phyloP scores from a whole-genome alignment of 2,113 vertebrate species.

The Lanius collurio region DNA sequence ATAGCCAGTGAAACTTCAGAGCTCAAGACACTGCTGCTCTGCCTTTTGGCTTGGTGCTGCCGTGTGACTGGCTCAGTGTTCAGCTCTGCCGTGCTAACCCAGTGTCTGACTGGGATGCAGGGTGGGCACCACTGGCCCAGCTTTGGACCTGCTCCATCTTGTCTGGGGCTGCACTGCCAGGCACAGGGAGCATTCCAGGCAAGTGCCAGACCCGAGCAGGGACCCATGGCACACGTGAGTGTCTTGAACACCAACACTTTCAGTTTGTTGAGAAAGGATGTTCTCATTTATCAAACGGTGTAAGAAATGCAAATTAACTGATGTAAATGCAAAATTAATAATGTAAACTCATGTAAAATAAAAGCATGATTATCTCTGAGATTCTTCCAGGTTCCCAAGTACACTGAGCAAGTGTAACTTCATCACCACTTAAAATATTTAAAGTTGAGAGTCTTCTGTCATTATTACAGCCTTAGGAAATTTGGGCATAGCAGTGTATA shows the following conservation, averaged over 20 bases:
- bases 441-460: not conserved
- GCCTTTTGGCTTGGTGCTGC: not conserved
- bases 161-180: not conserved
- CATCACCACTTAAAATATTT: not conserved
- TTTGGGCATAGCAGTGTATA: not conserved
- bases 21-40: not conserved
- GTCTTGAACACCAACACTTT: not conserved
- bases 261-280: not conserved
- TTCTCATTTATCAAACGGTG: not conserved
- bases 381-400: not conserved
- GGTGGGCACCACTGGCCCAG: not conserved
- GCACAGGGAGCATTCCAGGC: not conserved
- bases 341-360: not conserved
- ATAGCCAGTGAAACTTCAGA: not conserved
- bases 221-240: fast-evolving
- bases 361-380: not conserved
- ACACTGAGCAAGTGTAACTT: not conserved
- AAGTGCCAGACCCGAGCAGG: not conserved
- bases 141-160: not conserved
- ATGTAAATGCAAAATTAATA: constrained; percentile 2
- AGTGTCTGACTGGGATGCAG: not conserved
- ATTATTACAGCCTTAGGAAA: not conserved
- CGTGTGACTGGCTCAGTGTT: not conserved
- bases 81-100: not conserved
- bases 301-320: constrained; percentile 15